A percentile compares a stretch with the other conserved stretches of the same genome.
Evolutionary conservation across 1,140 invertebrate species (phyloP).

Genomic region (Periplaneta americana): DNA sequence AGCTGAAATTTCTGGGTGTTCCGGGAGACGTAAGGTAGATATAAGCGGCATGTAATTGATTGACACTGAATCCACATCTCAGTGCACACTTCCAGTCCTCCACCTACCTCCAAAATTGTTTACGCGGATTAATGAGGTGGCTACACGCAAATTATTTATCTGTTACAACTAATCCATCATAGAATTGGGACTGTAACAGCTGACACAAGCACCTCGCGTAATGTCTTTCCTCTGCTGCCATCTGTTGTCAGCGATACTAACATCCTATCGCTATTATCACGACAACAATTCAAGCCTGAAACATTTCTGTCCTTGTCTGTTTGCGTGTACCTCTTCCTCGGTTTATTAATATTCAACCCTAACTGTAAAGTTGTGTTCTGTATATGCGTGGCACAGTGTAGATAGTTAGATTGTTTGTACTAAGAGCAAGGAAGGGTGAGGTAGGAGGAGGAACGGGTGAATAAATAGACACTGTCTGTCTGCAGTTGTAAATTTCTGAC

Average conservation of each 20-base stretch:
- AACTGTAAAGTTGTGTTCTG: neutral
- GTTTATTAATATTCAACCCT: neutral
- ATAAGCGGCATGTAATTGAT: too few species aligned
- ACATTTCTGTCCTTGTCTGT: neutral
- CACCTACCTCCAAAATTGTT: neutral
- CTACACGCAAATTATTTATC: neutral
- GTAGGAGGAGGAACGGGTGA: neutral
- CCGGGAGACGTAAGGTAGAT: too few species aligned
- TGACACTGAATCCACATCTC: too few species aligned
- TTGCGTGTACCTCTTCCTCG: neutral
- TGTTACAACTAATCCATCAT: neutral
- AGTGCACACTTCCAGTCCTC: neutral
- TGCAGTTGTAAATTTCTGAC: neutral
- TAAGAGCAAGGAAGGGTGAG: too few species aligned
- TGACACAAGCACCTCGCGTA: neutral
- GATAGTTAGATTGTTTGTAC: neutral
- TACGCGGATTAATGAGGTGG: neutral
- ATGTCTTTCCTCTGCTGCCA: neutral
- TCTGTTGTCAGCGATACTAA: neutral
- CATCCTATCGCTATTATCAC: neutral
- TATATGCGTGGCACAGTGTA: neutral
- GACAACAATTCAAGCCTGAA: neutral
- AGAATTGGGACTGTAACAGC: neutral
- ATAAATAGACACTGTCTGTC: neutral
- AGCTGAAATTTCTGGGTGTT: too few species aligned